These are phyloP conservation scores for Cheilosia scutellata DNA, from an alignment of 2,888 invertebrate genomes.

Conservation along the genomic window DNA sequence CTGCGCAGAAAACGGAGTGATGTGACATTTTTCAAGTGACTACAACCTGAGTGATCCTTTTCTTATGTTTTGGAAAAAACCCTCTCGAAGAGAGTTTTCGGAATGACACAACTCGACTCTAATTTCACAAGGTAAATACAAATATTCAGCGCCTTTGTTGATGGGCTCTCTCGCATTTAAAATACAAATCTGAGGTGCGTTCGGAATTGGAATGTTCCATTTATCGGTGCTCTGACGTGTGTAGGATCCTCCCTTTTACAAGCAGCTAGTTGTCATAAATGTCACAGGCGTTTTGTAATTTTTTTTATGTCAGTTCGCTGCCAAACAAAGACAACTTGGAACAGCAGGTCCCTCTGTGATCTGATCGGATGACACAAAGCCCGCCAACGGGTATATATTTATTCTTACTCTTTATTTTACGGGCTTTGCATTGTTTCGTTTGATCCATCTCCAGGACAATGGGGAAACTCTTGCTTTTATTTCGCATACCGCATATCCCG, in stretches of 20 bases:
- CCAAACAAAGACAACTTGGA: conserved; percentile 48
- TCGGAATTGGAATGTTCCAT: conserved; percentile 31
- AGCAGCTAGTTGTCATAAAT: conserved; percentile 68
- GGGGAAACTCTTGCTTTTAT: conserved; percentile 64
- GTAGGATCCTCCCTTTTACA: conserved; percentile 49
- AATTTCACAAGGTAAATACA: conserved; percentile 45
- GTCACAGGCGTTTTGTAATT: conserved; percentile 52
- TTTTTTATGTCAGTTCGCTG: conserved; percentile 29
- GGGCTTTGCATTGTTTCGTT: conserved; percentile 67
- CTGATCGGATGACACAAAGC: conserved; percentile 53
- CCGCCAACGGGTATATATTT: conserved; percentile 18
- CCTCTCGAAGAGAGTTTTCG: conserved; percentile 48
- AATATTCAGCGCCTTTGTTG: conserved; percentile 27
- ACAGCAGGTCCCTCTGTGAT: conserved; percentile 47
- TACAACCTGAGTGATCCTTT: conserved; percentile 6
- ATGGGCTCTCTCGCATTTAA: conserved; percentile 12
- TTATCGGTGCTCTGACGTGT: conserved; percentile 18
- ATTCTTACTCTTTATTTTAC: conserved; percentile 54
- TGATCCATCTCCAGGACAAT: conserved; percentile 69
- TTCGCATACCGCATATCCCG: conserved; percentile 40
- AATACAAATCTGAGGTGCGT: background rate
- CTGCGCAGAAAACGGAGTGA: conserved; percentile 52
- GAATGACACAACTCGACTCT: conserved; percentile 49
- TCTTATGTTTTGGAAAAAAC: background rate
- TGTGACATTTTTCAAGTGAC: conserved; percentile 51